A percentile compares a stretch with the other conserved stretches of the same genome.
phyloP scores from a whole-genome alignment of 2,113 vertebrate genomes.

The Carollia perspicillata region DNA sequence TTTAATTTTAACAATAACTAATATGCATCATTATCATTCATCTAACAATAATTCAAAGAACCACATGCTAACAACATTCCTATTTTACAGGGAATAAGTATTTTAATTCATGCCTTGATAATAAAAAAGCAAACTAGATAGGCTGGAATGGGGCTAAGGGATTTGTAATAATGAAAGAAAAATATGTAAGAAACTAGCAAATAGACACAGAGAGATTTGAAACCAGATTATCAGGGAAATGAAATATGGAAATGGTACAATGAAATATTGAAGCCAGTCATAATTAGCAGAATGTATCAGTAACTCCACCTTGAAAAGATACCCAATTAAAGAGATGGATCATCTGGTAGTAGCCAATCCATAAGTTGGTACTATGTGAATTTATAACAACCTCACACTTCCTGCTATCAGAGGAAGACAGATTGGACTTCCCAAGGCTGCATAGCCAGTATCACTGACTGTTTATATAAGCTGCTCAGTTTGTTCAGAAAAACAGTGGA shows the following conservation, averaged over 20 bases:
- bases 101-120: neutral
- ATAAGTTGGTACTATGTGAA: neutral
- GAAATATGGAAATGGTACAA: neutral
- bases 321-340: neutral
- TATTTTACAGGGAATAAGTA: neutral
- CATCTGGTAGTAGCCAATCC: neutral
- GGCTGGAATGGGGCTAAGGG: neutral
- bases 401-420: neutral
- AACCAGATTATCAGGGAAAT: neutral
- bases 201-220: neutral
- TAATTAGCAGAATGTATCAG: neutral
- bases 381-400: neutral
- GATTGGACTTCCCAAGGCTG: neutral
- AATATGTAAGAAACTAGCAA: neutral
- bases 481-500: neutral
- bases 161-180: neutral
- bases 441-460: neutral
- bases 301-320: neutral
- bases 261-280: neutral
- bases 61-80: neutral
- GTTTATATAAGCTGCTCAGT: neutral
- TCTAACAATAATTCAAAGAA: neutral
- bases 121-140: neutral
- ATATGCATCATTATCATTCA: neutral
- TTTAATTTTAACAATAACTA: neutral